Base-by-base conservation (phyloP, 2,888 invertebrate genomes). In the Diachrysia chrysitis region DNA sequence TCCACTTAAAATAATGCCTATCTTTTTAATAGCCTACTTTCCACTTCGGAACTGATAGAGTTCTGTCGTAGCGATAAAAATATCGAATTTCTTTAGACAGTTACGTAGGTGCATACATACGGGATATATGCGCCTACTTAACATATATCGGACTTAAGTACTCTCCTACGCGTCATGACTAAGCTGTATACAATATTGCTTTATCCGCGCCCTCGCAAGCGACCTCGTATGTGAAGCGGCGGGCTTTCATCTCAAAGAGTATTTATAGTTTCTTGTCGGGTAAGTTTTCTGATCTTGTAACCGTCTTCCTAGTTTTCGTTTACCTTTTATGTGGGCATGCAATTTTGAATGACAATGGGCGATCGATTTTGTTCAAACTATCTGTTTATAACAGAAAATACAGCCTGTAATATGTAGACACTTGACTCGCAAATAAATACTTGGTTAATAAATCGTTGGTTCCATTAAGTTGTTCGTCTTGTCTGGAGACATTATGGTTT, bases 191-290 rank as follows among this genome's bases (percentile, higher is more conserved):
- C 82, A 83, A 79, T 81, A 85, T 82, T 68, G 81, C 78, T 81
- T 77, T 81, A 82, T 82, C 83, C 69, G 70, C 79, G 80, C 78
- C 76, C 76, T 79, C 77, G 65, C 72, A 82, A 51, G 65, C 76
- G 79, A 82, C 86, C 84, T 87, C 84, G 82, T 66, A 76, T 61
- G 78, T 78, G 78, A 51, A 78, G 75, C 83, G 84, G 78, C 76
- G 81, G 79, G 71, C 81, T 87, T 84, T 85, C 83, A 85, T 89
- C 83, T 81, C 73, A 68, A 42, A 42, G 42, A 60, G 63, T 85
- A 83, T 86, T 84, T 84, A 82, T 85, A 84, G 81, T 68, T 74
- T 68, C 65, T 59, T 58, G 80, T 69, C 65, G 66, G 66, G 60
- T 64, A 70, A 29, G 69, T 71, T 76, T 70, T 72, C 68, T 68